Evolutionary conservation across 2,888 invertebrate species (phyloP).

Genomic region (Noctua janthina): DNA sequence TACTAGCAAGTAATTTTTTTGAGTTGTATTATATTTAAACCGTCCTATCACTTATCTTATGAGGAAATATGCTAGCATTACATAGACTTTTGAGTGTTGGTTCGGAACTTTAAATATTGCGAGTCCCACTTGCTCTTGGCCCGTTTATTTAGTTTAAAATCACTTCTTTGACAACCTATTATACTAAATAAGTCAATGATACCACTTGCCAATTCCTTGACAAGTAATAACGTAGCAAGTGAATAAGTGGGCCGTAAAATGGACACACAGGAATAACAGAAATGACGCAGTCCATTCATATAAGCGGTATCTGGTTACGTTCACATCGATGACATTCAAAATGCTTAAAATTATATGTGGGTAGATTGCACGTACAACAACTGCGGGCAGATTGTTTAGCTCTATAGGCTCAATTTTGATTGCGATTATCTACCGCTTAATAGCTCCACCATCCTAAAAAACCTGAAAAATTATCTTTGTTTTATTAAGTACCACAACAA

Average conservation of each 20-base stretch:
- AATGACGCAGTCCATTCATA: background rate
- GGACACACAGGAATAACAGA: background rate
- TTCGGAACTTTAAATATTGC: background rate
- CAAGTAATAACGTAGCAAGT: background rate
- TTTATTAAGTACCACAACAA: background rate
- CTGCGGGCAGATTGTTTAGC: background rate
- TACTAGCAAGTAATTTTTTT: background rate
- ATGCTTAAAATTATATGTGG: background rate
- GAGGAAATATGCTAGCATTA: background rate
- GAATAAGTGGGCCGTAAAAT: background rate
- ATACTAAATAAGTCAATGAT: background rate
- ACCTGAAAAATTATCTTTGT: background rate
- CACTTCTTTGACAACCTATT: background rate
- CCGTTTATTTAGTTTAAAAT: background rate
- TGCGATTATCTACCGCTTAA: background rate
- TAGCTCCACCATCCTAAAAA: background rate
- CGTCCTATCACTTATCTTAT: background rate
- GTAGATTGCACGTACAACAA: background rate
- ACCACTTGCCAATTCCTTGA: background rate
- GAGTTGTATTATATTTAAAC: background rate
- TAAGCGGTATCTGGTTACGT: background rate
- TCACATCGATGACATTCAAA: constrained; percentile 7
- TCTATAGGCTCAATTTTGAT: background rate
- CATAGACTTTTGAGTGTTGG: background rate
- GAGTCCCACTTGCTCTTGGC: background rate